Conservation (phyloP, 2,888 invertebrate species). For the Drosophila melanocephala region DNA sequence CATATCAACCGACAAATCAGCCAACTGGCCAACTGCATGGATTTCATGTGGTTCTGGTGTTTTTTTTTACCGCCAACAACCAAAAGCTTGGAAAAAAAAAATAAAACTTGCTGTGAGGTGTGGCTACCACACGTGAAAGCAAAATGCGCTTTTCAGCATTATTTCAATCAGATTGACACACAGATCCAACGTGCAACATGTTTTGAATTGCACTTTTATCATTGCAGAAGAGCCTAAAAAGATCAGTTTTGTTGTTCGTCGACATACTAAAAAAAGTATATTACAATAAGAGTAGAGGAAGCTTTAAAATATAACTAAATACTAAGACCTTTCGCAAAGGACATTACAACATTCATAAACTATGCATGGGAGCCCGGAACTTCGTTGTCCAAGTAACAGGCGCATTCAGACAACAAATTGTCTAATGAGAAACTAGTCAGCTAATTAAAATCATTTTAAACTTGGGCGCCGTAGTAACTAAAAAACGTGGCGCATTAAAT, state of each 20-base stretch:
- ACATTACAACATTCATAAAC: neutral
- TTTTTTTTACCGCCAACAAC: conserved; percentile 14
- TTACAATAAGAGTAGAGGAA: neutral
- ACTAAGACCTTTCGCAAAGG: neutral
- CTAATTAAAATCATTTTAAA: neutral
- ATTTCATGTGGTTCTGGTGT: conserved; percentile 14
- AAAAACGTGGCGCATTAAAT: neutral
- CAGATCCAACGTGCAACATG: neutral
- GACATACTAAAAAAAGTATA: neutral
- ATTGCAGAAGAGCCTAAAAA: neutral
- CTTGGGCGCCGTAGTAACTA: neutral
- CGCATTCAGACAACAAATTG: neutral
- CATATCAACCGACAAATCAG: conserved; percentile 29
- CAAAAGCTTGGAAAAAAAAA: neutral
- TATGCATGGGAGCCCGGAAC: neutral
- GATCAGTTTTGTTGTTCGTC: neutral
- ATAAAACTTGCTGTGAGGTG: neutral
- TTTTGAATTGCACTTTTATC: neutral
- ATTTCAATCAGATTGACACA: neutral
- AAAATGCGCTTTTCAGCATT: neutral
- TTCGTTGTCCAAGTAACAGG: neutral
- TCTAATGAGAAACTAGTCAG: neutral
- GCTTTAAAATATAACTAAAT: neutral
- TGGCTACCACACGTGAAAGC: neutral
- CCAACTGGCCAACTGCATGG: conserved; percentile 26